These are phyloP conservation scores for Stenchaetothrips biformis DNA, from an alignment of 2,888 invertebrate species.

Conservation along the genomic window DNA sequence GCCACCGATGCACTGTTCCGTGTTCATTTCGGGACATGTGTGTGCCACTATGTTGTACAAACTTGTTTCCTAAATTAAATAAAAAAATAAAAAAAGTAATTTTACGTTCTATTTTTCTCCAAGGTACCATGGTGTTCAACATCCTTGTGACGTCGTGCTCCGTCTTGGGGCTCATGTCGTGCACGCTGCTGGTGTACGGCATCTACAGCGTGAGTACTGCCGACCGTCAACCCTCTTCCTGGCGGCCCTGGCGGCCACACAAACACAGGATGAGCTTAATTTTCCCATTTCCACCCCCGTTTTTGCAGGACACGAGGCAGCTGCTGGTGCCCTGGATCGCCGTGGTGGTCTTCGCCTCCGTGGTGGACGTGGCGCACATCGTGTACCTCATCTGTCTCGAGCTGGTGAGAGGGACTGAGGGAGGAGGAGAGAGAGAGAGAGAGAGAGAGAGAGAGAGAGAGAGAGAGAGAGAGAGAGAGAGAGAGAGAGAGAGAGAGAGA, in stretches of 20 bases:
- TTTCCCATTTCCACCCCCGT: neutral
- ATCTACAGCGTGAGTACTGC: slow-evolving; percentile 59
- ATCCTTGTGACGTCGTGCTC: slow-evolving; percentile 63
- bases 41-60: neutral
- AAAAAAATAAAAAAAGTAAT: neutral
- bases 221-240: neutral
- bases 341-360: slow-evolving; percentile 59
- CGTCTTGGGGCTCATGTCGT: slow-evolving; percentile 61
- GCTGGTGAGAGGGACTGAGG: slow-evolving; percentile 52
- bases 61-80: neutral
- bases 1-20: too few relatives aligned
- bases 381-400: slow-evolving; percentile 60
- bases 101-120: slow-evolving; percentile 42
- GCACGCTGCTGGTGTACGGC: slow-evolving; percentile 61
- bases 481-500: slow-evolving; percentile 43
- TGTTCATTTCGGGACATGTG: neutral
- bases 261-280: neutral
- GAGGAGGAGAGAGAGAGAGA: too few relatives aligned
- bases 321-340: slow-evolving; percentile 71
- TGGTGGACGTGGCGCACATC: slow-evolving; percentile 63
- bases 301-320: slow-evolving; percentile 61
- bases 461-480: neutral
- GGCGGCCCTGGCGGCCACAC: neutral
- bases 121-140: slow-evolving; percentile 70
- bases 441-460: neutral